phyloP scores from a whole-genome alignment of 2,113 vertebrate genomes.

The Syngnathus typhle region DNA sequence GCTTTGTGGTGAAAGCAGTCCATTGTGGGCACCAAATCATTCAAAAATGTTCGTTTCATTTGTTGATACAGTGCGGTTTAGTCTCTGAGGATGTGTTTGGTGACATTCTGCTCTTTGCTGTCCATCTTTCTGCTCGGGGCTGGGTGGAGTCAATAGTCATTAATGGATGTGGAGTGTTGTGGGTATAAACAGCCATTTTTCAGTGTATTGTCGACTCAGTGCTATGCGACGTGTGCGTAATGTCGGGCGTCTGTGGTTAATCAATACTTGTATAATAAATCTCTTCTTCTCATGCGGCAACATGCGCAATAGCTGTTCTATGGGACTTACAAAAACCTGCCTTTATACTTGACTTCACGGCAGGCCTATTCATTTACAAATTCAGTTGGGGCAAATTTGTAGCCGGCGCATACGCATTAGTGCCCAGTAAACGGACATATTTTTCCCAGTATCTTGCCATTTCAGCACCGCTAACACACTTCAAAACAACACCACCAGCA shows the following conservation, averaged over 20 bases:
- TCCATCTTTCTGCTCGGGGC: conserved; percentile 9
- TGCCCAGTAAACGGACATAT: too few relatives aligned
- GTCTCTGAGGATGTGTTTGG: conserved; percentile 14
- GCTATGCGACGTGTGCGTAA: conserved; percentile 49
- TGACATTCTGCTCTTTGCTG: conserved; percentile 48
- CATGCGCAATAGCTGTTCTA: conserved; percentile 25
- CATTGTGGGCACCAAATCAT: conserved; percentile 21
- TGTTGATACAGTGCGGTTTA: conserved; percentile 12
- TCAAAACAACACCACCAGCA: too few relatives aligned
- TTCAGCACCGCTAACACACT: too few relatives aligned
- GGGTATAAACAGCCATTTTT: conserved; percentile 66
- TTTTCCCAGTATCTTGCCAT: too few relatives aligned
- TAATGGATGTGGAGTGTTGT: conserved; percentile 55
- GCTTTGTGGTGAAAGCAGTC: conserved; percentile 33
- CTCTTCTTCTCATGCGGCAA: conserved; percentile 48
- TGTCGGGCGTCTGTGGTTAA: conserved; percentile 42
- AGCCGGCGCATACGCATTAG: too few relatives aligned
- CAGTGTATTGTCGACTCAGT: conserved; percentile 68
- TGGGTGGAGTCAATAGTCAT: conserved; percentile 55
- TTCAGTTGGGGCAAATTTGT: conserved; percentile 32
- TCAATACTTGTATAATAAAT: conserved; percentile 67
- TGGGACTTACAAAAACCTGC: conserved; percentile 12
- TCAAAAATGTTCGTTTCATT: conserved; percentile 30
- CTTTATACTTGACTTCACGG: too few relatives aligned
- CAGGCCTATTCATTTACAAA: too few relatives aligned